phyloP scores from a whole-genome alignment of 2,888 invertebrate species.

The Watsonalla cultraria region DNA sequence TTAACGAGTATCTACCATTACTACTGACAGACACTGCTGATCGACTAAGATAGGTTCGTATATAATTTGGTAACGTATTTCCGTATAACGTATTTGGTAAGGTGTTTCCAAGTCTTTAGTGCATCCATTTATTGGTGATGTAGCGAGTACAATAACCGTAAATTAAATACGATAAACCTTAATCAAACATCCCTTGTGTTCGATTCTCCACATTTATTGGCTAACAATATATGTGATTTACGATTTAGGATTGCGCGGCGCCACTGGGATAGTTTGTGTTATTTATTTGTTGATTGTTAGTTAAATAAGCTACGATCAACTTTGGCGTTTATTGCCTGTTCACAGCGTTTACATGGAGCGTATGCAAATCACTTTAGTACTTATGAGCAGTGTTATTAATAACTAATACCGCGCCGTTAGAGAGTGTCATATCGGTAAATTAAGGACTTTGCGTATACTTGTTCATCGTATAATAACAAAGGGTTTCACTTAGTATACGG shows the following conservation, averaged over 20 bases:
- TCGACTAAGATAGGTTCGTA: neutral
- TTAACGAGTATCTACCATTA: too few species aligned
- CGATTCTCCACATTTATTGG: slow-evolving; percentile 70
- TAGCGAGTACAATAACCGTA: slow-evolving; percentile 54
- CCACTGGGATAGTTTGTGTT: slow-evolving; percentile 55
- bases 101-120: slow-evolving; percentile 1
- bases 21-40: neutral
- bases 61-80: too few species aligned
- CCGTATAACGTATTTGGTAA: neutral
- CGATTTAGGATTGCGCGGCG: slow-evolving; percentile 53
- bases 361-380: neutral
- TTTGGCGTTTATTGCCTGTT: slow-evolving; percentile 3
- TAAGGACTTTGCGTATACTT: too few species aligned
- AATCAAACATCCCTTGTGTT: slow-evolving; percentile 74
- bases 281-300: slow-evolving; percentile 45
- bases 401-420: too few species aligned
- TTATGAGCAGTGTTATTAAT: too few species aligned
- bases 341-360: neutral
- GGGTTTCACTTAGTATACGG: too few species aligned
- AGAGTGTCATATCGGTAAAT: too few species aligned
- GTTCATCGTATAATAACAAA: too few species aligned
- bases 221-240: slow-evolving; percentile 76
- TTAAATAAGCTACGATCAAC: slow-evolving; percentile 29
- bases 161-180: slow-evolving; percentile 74
- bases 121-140: slow-evolving; percentile 17